A percentile compares a stretch with the other conserved stretches of the same genome.
These are phyloP conservation scores for Aleiodes alternator DNA, from an alignment of 2,888 invertebrate genomes.

Conservation along the genomic window DNA sequence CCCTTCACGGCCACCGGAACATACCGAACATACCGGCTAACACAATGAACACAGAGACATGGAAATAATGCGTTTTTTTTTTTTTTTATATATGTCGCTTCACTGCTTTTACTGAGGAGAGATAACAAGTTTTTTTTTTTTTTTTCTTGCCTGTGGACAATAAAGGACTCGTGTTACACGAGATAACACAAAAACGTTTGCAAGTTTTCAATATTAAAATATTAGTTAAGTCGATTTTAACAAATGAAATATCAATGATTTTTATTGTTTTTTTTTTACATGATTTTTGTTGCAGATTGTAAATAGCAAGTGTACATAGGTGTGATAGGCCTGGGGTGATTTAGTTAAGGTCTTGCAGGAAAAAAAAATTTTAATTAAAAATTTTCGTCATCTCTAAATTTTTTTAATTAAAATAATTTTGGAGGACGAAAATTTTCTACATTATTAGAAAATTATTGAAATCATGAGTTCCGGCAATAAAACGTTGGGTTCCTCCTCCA, in stretches of 20 bases:
- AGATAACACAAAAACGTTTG: too few species aligned
- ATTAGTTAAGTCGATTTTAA: neutral
- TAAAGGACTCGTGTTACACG: too few species aligned
- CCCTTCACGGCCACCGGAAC: too few species aligned
- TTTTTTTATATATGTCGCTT: neutral
- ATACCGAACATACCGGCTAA: too few species aligned
- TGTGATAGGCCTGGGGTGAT: constrained; percentile 76
- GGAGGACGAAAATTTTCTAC: constrained; percentile 19
- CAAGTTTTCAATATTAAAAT: neutral
- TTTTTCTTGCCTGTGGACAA: too few species aligned
- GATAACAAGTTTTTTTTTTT: too few species aligned
- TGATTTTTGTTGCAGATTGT: constrained; percentile 79
- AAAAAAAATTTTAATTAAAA: constrained; percentile 21
- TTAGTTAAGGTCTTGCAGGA: constrained; percentile 40
- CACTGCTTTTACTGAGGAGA: too few species aligned
- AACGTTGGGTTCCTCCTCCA: constrained; percentile 70
- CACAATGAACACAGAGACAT: too few species aligned
- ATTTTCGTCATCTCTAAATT: constrained; percentile 16
- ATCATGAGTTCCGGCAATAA: constrained; percentile 73
- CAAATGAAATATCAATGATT: neutral
- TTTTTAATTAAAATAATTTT: neutral
- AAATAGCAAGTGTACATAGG: constrained; percentile 89
- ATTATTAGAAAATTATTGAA: constrained; percentile 62
- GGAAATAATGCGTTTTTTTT: neutral
- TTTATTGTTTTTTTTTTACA: neutral